Conservation (phyloP, 2,113 vertebrate species). For the Eira barbara region DNA sequence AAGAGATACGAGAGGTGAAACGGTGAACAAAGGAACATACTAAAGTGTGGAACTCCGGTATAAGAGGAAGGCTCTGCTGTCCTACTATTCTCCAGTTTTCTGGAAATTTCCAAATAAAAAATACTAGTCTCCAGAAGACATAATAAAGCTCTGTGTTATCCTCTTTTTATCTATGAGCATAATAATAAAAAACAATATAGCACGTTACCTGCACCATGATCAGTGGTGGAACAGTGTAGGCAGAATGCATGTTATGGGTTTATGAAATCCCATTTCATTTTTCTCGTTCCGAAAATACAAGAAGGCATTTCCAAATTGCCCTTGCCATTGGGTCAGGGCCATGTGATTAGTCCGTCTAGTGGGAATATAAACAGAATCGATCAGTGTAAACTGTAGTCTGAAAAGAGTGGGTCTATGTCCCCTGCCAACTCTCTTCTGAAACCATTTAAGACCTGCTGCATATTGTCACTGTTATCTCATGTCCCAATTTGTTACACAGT, state of each 20-base stretch:
- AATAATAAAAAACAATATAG: neutral
- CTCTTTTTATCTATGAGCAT: neutral
- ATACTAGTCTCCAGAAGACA: neutral
- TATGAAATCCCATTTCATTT: slow-evolving; percentile 18
- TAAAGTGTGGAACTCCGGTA: neutral
- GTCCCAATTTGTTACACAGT: neutral
- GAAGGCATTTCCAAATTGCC: neutral
- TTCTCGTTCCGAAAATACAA: neutral
- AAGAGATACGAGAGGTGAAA: neutral
- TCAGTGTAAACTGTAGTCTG: neutral
- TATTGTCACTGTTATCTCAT: neutral
- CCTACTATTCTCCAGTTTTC: neutral
- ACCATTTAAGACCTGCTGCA: neutral
- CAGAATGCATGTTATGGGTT: neutral
- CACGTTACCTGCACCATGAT: neutral
- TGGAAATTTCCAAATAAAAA: neutral
- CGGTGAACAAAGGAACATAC: neutral
- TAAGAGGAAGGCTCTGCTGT: neutral
- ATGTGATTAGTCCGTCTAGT: neutral
- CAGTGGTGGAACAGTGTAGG: neutral
- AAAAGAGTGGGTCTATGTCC: neutral
- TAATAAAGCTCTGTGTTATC: neutral
- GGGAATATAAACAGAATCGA: neutral
- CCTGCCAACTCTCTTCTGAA: neutral
- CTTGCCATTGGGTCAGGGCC: neutral